A percentile compares a stretch with the other conserved stretches of the same genome.
Conservation (phyloP, 1,140 invertebrate species). For the Coptotermes formosanus region DNA sequence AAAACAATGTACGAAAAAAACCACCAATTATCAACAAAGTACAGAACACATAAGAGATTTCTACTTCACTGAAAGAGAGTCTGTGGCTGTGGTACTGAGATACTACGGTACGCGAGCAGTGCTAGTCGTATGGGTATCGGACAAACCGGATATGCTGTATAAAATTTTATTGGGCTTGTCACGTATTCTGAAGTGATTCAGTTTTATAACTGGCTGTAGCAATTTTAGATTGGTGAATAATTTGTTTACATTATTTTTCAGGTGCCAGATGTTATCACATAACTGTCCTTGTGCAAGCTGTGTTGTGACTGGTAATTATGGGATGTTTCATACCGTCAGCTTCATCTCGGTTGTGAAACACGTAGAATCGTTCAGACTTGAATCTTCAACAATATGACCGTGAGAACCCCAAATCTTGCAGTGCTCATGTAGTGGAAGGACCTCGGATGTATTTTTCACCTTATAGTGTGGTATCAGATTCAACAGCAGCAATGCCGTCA, state of each 20-base stretch:
- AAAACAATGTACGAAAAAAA: neutral
- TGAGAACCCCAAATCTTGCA: neutral
- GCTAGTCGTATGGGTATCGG: neutral
- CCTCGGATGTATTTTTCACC: neutral
- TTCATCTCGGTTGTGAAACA: neutral
- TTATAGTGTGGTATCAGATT: neutral
- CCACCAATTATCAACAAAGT: neutral
- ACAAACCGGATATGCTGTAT: neutral
- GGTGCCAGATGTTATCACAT: constrained; percentile 1
- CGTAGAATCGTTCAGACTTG: neutral
- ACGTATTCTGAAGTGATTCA: neutral
- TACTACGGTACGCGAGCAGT: neutral
- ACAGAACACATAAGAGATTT: neutral
- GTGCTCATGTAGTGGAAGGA: neutral
- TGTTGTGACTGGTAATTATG: neutral
- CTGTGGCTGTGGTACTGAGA: neutral
- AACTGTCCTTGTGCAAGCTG: neutral
- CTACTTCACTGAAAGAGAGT: neutral
- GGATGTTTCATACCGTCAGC: neutral
- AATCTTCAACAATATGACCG: too few relatives aligned
- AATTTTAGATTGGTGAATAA: neutral
- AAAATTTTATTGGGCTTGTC: neutral
- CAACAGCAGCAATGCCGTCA: neutral
- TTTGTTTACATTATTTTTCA: neutral
- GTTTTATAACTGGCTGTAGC: neutral